These are phyloP conservation scores for Dendrolimus kikuchii DNA, from an alignment of 1,140 invertebrate species.

Conservation along the genomic window DNA sequence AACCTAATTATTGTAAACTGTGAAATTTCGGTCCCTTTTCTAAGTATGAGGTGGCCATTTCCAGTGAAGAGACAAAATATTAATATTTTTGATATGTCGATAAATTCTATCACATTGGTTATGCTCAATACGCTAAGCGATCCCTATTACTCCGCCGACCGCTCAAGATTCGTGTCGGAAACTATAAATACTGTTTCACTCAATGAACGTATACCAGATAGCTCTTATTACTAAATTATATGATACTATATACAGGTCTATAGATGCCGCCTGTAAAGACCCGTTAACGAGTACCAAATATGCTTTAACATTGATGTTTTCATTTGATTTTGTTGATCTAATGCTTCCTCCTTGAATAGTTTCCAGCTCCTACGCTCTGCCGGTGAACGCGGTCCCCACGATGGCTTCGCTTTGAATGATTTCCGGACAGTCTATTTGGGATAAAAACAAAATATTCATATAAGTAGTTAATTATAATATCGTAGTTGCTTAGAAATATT, in stretches of 20 bases:
- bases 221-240: not conserved
- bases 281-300: constrained; percentile 32
- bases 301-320: constrained; percentile 24
- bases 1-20: too few species aligned
- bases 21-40: too few species aligned
- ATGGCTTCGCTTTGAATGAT: constrained; percentile 59
- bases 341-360: constrained; percentile 65
- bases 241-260: not conserved
- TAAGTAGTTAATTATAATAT: not conserved
- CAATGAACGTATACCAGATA: too few species aligned
- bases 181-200: too few species aligned
- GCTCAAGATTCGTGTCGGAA: too few species aligned
- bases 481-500: not conserved
- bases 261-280: constrained; percentile 20
- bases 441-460: constrained; percentile 9
- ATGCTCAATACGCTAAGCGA: not conserved
- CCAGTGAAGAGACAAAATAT: too few species aligned
- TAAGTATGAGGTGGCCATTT: too few species aligned
- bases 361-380: constrained; percentile 70
- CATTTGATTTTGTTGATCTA: constrained; percentile 20
- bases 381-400: constrained; percentile 77
- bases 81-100: not conserved
- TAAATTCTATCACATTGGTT: not conserved
- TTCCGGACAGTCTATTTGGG: constrained; percentile 63
- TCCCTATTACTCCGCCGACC: not conserved